These are phyloP conservation scores for Otis tarda DNA, from an alignment of 2,113 vertebrate species.

Conservation along the genomic window DNA sequence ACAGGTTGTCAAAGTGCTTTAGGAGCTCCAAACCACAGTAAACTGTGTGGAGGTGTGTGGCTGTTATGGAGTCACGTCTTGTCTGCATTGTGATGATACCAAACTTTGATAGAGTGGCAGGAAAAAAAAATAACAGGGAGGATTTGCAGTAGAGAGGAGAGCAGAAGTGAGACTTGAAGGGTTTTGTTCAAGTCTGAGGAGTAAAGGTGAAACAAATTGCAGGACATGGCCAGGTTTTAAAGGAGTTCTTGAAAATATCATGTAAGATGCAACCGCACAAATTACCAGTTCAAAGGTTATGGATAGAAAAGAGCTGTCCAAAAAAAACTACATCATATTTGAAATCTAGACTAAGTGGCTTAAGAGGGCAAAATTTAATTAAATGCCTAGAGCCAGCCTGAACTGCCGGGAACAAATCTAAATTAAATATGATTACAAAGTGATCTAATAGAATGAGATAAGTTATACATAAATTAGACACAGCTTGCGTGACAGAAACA, in stretches of 20 bases:
- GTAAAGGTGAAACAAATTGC: not conserved
- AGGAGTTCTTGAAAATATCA: not conserved
- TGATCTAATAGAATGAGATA: constrained; percentile 71
- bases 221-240: not conserved
- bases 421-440: constrained; percentile 73
- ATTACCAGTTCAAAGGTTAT: constrained; percentile 45
- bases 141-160: not conserved
- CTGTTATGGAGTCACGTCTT: rapidly evolving
- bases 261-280: not conserved
- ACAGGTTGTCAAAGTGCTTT: not conserved
- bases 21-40: not conserved
- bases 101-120: not conserved
- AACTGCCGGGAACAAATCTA: constrained; percentile 71
- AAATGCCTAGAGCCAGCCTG: constrained; percentile 65
- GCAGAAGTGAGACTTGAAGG: not conserved
- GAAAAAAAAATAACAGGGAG: not conserved
- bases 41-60: not conserved
- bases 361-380: constrained; percentile 70
- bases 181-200: not conserved
- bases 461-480: constrained; percentile 64
- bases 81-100: not conserved
- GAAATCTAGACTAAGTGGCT: constrained; percentile 66
- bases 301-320: not conserved
- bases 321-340: constrained; percentile 40
- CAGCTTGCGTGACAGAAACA: constrained; percentile 9